These are phyloP conservation scores for Drosophila pectinifera DNA, from an alignment of 1,140 invertebrate species.

Conservation along the genomic window DNA sequence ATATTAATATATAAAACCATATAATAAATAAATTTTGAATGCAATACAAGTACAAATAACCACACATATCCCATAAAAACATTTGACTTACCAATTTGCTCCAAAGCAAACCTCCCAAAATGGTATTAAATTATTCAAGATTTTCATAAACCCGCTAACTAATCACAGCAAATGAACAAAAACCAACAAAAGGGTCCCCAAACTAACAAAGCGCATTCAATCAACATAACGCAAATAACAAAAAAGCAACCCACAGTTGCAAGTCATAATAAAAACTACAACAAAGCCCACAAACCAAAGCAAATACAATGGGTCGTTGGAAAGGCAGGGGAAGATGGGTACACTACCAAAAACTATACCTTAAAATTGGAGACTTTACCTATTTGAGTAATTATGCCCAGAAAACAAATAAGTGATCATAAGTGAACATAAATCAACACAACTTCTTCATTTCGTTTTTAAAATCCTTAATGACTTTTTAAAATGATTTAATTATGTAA, in stretches of 20 bases:
- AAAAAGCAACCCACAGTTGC: slow-evolving; percentile 59
- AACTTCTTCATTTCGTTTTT: background rate
- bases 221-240: slow-evolving; percentile 69
- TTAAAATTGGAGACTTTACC: background rate
- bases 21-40: background rate
- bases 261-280: slow-evolving; percentile 80
- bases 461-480: background rate
- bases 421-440: background rate
- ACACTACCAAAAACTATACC: slow-evolving; percentile 9
- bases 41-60: background rate
- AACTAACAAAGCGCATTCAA: slow-evolving; percentile 75
- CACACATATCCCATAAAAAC: background rate
- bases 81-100: slow-evolving; percentile 7
- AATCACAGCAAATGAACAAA: slow-evolving; percentile 58
- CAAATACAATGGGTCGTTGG: slow-evolving; percentile 46
- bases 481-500: background rate
- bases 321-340: slow-evolving; percentile 4
- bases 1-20: background rate
- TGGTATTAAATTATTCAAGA: slow-evolving; percentile 37
- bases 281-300: slow-evolving; percentile 61
- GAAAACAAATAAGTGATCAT: background rate
- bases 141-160: slow-evolving; percentile 41
- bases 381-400: background rate
- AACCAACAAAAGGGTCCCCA: slow-evolving; percentile 44
- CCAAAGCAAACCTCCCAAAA: slow-evolving; percentile 10